Evolutionary conservation across 2,888 invertebrate genomes (phyloP).

Genomic region (Leptopilina drosophilae): DNA sequence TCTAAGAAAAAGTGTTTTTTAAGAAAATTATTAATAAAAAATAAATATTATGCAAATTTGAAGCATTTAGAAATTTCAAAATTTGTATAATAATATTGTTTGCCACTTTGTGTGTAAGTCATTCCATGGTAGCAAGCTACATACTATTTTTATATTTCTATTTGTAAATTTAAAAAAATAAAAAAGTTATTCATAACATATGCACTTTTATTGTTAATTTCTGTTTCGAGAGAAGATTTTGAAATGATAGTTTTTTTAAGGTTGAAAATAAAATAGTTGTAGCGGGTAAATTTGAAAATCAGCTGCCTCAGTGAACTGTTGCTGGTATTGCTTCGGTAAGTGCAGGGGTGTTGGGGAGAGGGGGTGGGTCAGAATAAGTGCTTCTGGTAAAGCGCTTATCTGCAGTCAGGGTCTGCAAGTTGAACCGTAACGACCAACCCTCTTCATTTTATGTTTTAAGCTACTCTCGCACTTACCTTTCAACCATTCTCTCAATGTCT

Average conservation of each 20-base stretch:
- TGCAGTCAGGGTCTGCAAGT: slow-evolving; percentile 31
- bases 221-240: too few relatives aligned
- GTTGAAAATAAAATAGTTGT: background rate
- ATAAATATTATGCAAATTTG: too few relatives aligned
- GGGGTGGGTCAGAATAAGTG: slow-evolving; percentile 8
- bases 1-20: too few relatives aligned
- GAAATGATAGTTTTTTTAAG: background rate
- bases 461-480: slow-evolving; percentile 32
- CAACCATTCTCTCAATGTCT: background rate
- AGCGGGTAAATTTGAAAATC: background rate
- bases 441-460: slow-evolving; percentile 40
- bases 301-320: slow-evolving; percentile 13
- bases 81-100: too few relatives aligned
- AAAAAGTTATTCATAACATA: too few relatives aligned
- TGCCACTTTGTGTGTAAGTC: too few relatives aligned
- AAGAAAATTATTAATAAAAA: too few relatives aligned
- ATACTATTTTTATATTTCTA: too few relatives aligned
- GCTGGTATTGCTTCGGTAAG: background rate
- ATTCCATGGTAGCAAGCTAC: too few relatives aligned
- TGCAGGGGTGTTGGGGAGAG: background rate
- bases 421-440: slow-evolving; percentile 29
- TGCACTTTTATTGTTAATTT: too few relatives aligned
- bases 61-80: too few relatives aligned
- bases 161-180: too few relatives aligned
- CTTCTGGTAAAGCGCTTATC: slow-evolving; percentile 33